Base-by-base conservation (phyloP, 2,113 vertebrate genomes). In the Corynorhinus townsendii region DNA sequence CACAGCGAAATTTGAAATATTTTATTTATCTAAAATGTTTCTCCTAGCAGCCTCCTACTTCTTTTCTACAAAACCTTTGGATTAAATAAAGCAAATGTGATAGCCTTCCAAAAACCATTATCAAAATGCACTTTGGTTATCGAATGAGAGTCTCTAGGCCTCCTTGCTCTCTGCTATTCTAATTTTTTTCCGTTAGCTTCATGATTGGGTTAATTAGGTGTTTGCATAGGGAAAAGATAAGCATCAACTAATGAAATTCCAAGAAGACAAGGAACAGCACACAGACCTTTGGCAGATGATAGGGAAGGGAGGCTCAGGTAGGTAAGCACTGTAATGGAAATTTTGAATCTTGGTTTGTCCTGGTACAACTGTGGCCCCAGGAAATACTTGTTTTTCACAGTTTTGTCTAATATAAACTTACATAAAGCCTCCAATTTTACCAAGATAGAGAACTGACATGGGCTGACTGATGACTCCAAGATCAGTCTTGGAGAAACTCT, bases 41-140 rank as follows among this genome's bases (percentile, higher is more conserved):
- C 86, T 24, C 69, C 52, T 2, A 81, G 38, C 26, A 72, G 5
- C 40, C 73, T 72, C 15, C 43, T 87, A 40, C 76, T 90, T 93
- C 45, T 17, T 54, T 91, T 81, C 66, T 80, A 73, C 19, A 83
- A 62, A 73, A 73, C 10, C 35, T 91, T 73, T 79, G 73, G 49
- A 86, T 72, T 91, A 75, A 91, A 86, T 40, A 91, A 94, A 94
- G 43, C 59, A 86, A 79, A 84, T 54, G 45, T 11, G 56, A 52
- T 66, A 81, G 5, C 2, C 90, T 96, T 90, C 35, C 38, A 52
- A 82, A 95, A 90, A 62, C 43, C 49, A 81, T 33, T 84, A 47
- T 91, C 62, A 77, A 86, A 89, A 91, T 79, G 40, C 6, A 59
- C 40, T 86, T 91, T 64, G 43, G 14, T 92, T 71, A 81, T 69